phyloP scores from a whole-genome alignment of 2,797 vertebrate species.

The Pempheris klunzingeri region DNA sequence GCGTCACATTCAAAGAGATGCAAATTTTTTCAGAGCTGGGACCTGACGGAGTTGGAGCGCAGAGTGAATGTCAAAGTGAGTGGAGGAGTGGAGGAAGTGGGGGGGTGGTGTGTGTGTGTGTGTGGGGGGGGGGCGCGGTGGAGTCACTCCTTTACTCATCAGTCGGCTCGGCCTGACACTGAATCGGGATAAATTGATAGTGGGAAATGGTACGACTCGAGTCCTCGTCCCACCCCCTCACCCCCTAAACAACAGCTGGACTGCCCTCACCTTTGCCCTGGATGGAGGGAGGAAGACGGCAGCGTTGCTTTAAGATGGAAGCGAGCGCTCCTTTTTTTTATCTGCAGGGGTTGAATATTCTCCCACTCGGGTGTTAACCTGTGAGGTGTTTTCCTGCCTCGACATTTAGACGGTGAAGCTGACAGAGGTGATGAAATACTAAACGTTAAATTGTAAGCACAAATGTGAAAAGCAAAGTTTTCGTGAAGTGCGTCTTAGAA shows the following conservation, averaged over 20 bases:
- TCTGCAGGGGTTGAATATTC: conserved; percentile 27
- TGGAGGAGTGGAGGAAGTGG: conserved; percentile 44
- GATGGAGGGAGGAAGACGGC: neutral
- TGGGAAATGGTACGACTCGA: conserved; percentile 10
- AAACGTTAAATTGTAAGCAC: conserved; percentile 32
- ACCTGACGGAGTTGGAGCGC: conserved; percentile 92
- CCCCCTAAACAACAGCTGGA: neutral
- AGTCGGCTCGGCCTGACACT: neutral
- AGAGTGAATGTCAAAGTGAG: conserved; percentile 92
- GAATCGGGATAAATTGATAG: neutral
- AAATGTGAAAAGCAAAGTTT: conserved; percentile 24
- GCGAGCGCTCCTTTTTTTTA: conserved; percentile 16
- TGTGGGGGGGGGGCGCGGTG: neutral
- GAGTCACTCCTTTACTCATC: neutral
- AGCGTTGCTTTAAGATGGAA: conserved; percentile 11
- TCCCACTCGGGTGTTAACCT: conserved; percentile 17
- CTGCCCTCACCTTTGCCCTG: no score
- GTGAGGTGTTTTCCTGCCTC: neutral
- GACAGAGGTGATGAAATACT: conserved; percentile 46
- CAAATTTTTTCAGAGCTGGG: conserved; percentile 93
- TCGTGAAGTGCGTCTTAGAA: conserved; percentile 20
- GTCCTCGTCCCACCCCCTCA: no score
- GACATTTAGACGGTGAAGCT: conserved; percentile 18
- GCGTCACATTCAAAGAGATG: conserved; percentile 99
- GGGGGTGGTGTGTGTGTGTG: neutral